phyloP scores from a whole-genome alignment of 2,113 vertebrate genomes.

The Syngnathoides biaculeatus region DNA sequence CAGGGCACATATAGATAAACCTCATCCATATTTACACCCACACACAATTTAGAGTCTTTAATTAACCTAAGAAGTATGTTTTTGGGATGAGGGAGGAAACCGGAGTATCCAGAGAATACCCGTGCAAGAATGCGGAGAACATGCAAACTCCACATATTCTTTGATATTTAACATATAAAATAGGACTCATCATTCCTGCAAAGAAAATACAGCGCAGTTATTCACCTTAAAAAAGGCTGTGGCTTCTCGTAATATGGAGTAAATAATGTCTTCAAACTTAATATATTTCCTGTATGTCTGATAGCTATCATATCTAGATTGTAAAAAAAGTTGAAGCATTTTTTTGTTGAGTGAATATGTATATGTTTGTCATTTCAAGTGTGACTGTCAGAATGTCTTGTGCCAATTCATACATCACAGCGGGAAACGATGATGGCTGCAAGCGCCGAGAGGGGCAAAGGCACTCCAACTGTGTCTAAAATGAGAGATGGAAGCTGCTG shows the following conservation, averaged over 20 bases:
- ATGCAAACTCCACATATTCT: no score
- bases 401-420: conserved; percentile 48
- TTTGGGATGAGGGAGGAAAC: no score
- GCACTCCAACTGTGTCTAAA: conserved; percentile 44
- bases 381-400: conserved; percentile 39
- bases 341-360: conserved; percentile 13
- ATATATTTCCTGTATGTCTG: not conserved
- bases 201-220: no score
- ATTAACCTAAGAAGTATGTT: no score
- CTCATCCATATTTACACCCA: no score
- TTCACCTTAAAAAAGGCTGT: not conserved
- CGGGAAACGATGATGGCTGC: conserved; percentile 22
- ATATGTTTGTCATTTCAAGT: conserved; percentile 14
- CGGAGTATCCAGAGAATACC: no score
- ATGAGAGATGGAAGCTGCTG: conserved; percentile 57
- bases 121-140: no score
- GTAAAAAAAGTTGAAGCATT: conserved; percentile 4
- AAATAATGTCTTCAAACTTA: not conserved
- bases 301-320: not conserved
- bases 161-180: no score
- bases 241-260: no score
- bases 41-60: no score
- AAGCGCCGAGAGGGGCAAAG: conserved; percentile 25
- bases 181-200: no score
- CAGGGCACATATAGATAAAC: no score